A percentile compares a stretch with the other conserved stretches of the same genome.
Conservation (phyloP, 2,113 vertebrate genomes). For the Cryptomyrus ogoouensis region DNA sequence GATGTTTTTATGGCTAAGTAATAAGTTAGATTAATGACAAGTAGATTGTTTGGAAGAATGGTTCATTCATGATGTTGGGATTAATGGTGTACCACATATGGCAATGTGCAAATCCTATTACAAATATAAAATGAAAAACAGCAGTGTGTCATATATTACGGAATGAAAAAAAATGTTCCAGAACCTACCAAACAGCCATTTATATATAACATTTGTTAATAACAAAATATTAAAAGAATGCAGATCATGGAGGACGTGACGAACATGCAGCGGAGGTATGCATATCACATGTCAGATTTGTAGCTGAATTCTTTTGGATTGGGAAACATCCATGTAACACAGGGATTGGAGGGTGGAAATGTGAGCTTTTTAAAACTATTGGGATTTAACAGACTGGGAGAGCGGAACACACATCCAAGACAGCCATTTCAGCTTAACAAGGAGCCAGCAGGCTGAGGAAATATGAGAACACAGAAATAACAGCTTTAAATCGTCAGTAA, state of each 20-base stretch:
- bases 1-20: neutral
- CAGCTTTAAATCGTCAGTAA: neutral
- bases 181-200: too few species aligned
- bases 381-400: neutral
- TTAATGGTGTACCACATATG: neutral
- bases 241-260: neutral
- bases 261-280: neutral
- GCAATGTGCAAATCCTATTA: neutral
- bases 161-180: neutral
- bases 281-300: neutral
- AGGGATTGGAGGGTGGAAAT: neutral
- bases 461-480: neutral
- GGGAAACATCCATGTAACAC: neutral
- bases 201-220: too few species aligned
- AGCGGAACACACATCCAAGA: neutral
- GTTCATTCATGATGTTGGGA: neutral
- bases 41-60: neutral
- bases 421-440: neutral
- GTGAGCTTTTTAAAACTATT: neutral
- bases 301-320: neutral
- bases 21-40: neutral
- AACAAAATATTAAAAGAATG: too few species aligned
- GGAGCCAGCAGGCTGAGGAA: neutral
- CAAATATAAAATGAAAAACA: neutral
- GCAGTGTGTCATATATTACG: neutral